Percentiles rank a stretch among this genome's conserved stretches.
Evolutionary conservation across 2,797 vertebrate genomes (phyloP).

Genomic region (Cossypha heuglini): DNA sequence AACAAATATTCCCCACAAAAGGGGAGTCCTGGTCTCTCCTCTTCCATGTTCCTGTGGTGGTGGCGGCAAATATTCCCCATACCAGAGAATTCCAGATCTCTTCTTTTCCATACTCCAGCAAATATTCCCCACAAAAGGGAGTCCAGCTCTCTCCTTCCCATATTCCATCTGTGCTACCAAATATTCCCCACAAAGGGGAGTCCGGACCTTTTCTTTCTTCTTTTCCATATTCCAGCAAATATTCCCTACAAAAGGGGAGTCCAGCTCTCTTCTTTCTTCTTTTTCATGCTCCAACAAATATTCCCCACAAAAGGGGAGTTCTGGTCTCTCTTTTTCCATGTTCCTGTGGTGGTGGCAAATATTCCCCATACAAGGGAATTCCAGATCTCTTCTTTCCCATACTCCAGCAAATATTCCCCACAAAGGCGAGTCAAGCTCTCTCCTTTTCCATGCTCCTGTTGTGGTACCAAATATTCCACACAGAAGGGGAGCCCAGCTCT

Average conservation of each 20-base stretch:
- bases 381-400: background rate
- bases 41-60: background rate
- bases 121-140: background rate
- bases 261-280: background rate
- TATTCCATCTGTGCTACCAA: too few species aligned
- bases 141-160: background rate
- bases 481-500: rapidly evolving
- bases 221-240: too few species aligned
- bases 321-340: background rate
- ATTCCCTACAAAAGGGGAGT: background rate
- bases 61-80: background rate
- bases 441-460: background rate
- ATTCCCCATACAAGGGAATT: rapidly evolving
- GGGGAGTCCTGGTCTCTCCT: background rate
- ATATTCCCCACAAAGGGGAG: too few species aligned
- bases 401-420: background rate
- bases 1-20: background rate
- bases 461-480: background rate
- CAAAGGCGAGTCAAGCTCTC: background rate
- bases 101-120: background rate
- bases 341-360: background rate
- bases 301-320: background rate
- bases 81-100: background rate
- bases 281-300: background rate
- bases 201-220: too few species aligned